These are phyloP conservation scores for Parazoanthus swiftii DNA, from an alignment of 92 coral and sea anemone genomes.

Conservation along the genomic window DNA sequence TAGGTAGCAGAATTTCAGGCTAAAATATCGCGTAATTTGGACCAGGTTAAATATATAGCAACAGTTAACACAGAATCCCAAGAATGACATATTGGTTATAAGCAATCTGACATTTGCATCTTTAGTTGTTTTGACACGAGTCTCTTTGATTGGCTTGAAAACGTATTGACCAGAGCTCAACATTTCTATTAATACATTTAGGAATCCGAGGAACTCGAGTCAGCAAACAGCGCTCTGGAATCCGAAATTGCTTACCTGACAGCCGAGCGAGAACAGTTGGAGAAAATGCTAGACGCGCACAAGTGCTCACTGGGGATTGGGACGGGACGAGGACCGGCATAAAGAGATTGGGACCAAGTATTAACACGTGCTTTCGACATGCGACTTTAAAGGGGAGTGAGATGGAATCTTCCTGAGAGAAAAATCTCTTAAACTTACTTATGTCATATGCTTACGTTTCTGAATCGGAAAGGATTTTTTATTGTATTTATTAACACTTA, in stretches of 20 bases:
- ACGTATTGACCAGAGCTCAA: not conserved
- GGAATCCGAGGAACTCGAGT: conserved; percentile 87
- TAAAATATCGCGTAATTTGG: no score
- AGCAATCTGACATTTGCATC: no score
- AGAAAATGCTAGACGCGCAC: conserved; percentile 87
- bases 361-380: not conserved
- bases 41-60: no score
- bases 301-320: conserved; percentile 63
- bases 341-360: not conserved
- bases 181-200: conserved; percentile 7
- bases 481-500: no score
- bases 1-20: no score
- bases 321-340: conserved; percentile 79
- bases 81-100: no score
- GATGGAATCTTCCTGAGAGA: not conserved
- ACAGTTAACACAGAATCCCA: no score
- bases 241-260: conserved; percentile 82
- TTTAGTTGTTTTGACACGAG: no score
- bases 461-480: not conserved
- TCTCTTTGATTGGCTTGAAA: no score
- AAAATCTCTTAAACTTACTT: not conserved
- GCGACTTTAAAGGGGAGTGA: not conserved
- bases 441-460: not conserved
- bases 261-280: conserved; percentile 82
- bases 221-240: conserved; percentile 92